Conservation (phyloP, 2,888 invertebrate species). For the Catocala fraxini region DNA sequence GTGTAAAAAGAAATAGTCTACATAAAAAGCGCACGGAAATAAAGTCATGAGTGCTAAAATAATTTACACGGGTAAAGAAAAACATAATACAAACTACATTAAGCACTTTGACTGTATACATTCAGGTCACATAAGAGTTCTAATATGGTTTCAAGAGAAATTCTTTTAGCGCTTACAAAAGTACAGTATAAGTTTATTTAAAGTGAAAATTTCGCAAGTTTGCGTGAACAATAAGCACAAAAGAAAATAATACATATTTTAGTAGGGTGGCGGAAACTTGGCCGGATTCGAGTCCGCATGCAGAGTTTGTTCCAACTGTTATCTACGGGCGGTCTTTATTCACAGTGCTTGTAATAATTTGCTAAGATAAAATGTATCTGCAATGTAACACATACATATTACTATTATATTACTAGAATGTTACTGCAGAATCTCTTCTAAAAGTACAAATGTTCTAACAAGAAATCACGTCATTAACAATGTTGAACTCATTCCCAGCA, state of each 20-base stretch:
- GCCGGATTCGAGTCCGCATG: constrained; percentile 44
- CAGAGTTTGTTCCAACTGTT: constrained; percentile 44
- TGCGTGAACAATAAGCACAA: constrained; percentile 37
- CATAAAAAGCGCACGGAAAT: no score
- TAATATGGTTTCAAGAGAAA: no score
- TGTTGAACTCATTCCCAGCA: no score
- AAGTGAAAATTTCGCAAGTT: constrained; percentile 36
- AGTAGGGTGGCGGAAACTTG: constrained; percentile 46
- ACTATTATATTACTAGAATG: no score
- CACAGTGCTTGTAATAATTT: constrained; percentile 18
- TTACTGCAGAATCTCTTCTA: background rate
- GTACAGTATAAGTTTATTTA: constrained; percentile 7
- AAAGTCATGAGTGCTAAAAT: no score
- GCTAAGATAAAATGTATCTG: constrained; percentile 5
- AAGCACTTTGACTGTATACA: no score
- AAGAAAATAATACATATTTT: constrained; percentile 41
- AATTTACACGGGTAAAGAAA: no score
- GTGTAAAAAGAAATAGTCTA: no score
- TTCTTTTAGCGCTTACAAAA: background rate
- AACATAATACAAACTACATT: no score
- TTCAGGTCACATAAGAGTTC: no score
- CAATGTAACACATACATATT: background rate
- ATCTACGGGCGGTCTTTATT: constrained; percentile 45
- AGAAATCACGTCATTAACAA: no score
- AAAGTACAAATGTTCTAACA: no score